These are phyloP conservation scores for Strix uralensis DNA, from an alignment of 2,113 vertebrate species.

Conservation along the genomic window DNA sequence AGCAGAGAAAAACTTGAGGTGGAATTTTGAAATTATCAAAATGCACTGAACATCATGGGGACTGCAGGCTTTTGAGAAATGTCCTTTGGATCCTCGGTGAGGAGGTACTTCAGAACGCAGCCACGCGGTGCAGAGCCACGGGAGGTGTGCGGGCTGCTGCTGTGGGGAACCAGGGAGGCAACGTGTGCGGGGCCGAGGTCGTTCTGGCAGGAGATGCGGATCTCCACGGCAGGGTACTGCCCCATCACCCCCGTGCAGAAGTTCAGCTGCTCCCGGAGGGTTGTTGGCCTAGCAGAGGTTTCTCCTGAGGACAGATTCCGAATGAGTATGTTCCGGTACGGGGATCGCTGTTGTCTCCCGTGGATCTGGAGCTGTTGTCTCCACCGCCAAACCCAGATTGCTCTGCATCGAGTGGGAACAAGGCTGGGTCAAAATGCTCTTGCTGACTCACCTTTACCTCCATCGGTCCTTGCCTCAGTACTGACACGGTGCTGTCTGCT, in stretches of 20 bases:
- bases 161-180: background rate
- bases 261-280: background rate
- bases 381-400: background rate
- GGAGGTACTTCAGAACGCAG: accelerated
- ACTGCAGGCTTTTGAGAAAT: background rate
- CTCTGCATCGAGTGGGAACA: accelerated
- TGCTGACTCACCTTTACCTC: background rate
- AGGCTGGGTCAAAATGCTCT: background rate
- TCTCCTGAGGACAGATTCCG: background rate
- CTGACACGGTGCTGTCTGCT: background rate
- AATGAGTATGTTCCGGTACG: accelerated
- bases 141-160: no score
- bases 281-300: background rate
- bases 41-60: background rate
- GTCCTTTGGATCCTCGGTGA: accelerated
- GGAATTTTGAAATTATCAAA: background rate
- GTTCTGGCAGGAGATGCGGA: accelerated
- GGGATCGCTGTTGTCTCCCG: accelerated
- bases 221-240: background rate
- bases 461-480: background rate
- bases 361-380: background rate
- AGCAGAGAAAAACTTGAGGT: background rate
- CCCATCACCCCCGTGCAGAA: accelerated
- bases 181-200: accelerated
- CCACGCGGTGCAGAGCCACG: accelerated